Base-by-base conservation (phyloP, 2,113 vertebrate species). In the Gadus chalcogrammus region DNA sequence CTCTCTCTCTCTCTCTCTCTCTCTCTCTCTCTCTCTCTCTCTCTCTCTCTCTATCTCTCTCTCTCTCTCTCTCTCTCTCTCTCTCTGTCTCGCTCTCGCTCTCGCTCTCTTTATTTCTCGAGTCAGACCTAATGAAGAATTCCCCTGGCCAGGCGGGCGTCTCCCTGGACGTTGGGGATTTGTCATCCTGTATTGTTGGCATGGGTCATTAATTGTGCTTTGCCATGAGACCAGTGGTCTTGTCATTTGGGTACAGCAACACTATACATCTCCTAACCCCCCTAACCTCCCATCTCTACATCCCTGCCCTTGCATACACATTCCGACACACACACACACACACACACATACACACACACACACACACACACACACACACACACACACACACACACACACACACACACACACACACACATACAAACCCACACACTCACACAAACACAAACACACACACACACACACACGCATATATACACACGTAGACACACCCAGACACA, bases 161-260 rank as follows among this genome's bases (percentile, higher is more conserved):
- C 79, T 84, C 84, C 42, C 90, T 82, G 90, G 92, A 93, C 91
- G 91, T 83, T 56, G 89, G 91, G 90, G 90, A 95, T 95, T 93
- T 93, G 93, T 95, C 94, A 95, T 95, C 88, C 91, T 88, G 90
- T 92, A 90, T 92, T 93, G 92, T 94, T 92, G 90, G 91, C 91
- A 92, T 85, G 91, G 94, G 90, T 95, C 94, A 95, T 95, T 95
- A 95, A 93, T 94, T 93, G 92, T 90, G 87, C 83, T 91, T 93
- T 93, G 93, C 93, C 93, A 94, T 89, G 90, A 93, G 92, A 94
- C 92, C 92, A 90, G 78, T 91, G 88, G 84, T 89, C 91, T 93
- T 94, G 92, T 93, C 93, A 92, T 92, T 92, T 93, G 91, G 87
- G 88, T 91, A 92, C 87, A 92, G 89, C 88, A 92, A 89, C 89